Evolutionary conservation across 2,888 invertebrate species (phyloP), one percentile per base, ranked within the genome.

Genomic region (Scaptomyza polygonia): DNA sequence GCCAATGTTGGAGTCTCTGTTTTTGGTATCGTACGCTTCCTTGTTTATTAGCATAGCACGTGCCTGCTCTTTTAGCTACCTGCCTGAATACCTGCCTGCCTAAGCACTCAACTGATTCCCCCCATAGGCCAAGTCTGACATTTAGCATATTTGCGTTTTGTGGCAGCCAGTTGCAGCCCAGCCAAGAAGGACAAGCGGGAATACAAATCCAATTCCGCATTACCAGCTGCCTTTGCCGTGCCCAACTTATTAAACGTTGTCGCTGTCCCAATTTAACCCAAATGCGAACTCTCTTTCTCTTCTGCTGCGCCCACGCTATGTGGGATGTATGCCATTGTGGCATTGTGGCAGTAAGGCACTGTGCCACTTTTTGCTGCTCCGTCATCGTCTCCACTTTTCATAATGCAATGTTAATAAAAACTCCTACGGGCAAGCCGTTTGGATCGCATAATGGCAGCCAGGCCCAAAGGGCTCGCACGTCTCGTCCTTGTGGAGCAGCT

Each of bases 141-240:
- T 84, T 84, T 84, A 84, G 76, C 84, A 84, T 84, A 84, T 88
- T 84, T 84, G 88, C 84, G 84, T 84, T 88, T 75, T 84, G 84
- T 84, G 84, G 88, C 87, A 86, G 85, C 42, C 66, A 59, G 71
- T 62, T 75, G 66, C 61, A 77, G 72, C 29, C 64, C 39, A 45
- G 18, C 3, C 32, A 18, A 48, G 48, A 32, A 48, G 44, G 48
- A 57, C 39, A 58, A 58, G 43, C 44, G 48, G 59, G 58, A 57
- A 67, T 69, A 69, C 69, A 85, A 82, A 88, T 86, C 83, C 79
- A 82, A 82, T 82, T 88, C 77, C 83, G 71, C 72, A 84, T 83
- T 89, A 86, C 88, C 77, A 72, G 78, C 77, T 34, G 39, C n/a
- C 39, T 9, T 9, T 68, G 74, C 79, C 82, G 72, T 79, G 80